These are phyloP conservation scores for Habroteleia sp. DNA, from an alignment of 2,888 invertebrate species.

Conservation along the genomic window DNA sequence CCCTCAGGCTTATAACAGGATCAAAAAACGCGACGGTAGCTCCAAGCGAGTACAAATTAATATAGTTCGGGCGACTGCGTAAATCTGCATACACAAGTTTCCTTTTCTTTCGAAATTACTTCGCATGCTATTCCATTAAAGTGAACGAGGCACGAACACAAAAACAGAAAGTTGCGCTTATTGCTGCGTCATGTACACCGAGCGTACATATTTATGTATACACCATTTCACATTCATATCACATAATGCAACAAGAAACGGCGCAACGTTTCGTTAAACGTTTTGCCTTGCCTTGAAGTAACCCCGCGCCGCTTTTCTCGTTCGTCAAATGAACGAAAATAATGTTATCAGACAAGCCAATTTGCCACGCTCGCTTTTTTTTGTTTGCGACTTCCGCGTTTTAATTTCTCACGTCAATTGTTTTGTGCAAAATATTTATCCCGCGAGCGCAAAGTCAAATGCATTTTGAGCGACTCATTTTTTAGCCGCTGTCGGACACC, in stretches of 20 bases:
- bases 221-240: constrained; percentile 49
- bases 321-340: constrained; percentile 47
- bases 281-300: constrained; percentile 3
- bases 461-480: constrained; percentile 21
- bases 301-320: constrained; percentile 19
- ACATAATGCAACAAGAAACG: constrained; percentile 37
- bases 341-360: constrained; percentile 44
- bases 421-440: constrained; percentile 18
- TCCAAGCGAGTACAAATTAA: constrained; percentile 65
- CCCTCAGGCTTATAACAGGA: constrained; percentile 65
- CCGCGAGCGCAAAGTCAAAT: constrained; percentile 1
- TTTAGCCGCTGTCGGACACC: constrained; percentile 36
- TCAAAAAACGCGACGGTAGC: constrained; percentile 65
- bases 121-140: constrained; percentile 62
- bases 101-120: constrained; percentile 64
- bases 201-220: constrained; percentile 41
- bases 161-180: constrained; percentile 61
- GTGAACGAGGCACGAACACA: constrained; percentile 54
- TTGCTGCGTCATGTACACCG: constrained; percentile 49
- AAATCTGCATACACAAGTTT: constrained; percentile 64
- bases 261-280: constrained; percentile 32
- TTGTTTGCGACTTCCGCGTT: constrained; percentile 5
- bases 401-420: constrained; percentile 54
- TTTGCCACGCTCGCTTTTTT: constrained; percentile 25
- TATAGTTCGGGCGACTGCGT: constrained; percentile 65